Conservation (phyloP, 1,140 invertebrate genomes). For the Leptinotarsa defecta region DNA sequence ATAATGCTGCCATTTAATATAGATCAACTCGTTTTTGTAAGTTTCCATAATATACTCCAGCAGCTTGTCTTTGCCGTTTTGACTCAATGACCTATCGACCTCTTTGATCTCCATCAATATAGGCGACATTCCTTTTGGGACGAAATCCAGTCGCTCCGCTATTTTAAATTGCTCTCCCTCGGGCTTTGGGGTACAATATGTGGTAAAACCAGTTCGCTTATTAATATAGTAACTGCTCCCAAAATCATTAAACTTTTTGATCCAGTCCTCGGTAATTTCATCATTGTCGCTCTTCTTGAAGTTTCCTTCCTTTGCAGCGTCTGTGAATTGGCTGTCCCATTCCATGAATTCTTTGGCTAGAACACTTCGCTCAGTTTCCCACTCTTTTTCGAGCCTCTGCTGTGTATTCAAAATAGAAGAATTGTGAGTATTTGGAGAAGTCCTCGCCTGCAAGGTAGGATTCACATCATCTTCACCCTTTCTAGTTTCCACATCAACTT, state of each 20-base stretch:
- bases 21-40: conserved; percentile 47
- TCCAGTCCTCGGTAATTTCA: conserved; percentile 36
- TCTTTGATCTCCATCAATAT: conserved; percentile 44
- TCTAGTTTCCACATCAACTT: neutral
- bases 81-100: conserved; percentile 45
- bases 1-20: conserved; percentile 54
- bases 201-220: conserved; percentile 42
- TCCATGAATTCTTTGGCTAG: conserved; percentile 15
- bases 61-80: conserved; percentile 45
- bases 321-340: conserved; percentile 20
- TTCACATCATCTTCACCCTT: neutral
- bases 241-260: conserved; percentile 28
- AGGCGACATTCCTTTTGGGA: conserved; percentile 57
- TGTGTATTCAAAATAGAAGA: neutral
- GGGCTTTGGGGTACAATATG: conserved; percentile 36
- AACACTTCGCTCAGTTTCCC: conserved; percentile 14
- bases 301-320: neutral
- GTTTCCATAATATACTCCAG: conserved; percentile 44
- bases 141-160: conserved; percentile 48
- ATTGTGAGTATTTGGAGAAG: neutral
- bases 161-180: conserved; percentile 41
- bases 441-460: neutral
- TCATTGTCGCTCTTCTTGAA: neutral
- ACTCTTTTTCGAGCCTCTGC: conserved; percentile 21
- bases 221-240: conserved; percentile 42